A percentile compares a stretch with the other conserved stretches of the same genome.
These are phyloP conservation scores for Phymanthus crucifer DNA, from an alignment of 92 coral and sea anemone genomes.

Conservation along the genomic window DNA sequence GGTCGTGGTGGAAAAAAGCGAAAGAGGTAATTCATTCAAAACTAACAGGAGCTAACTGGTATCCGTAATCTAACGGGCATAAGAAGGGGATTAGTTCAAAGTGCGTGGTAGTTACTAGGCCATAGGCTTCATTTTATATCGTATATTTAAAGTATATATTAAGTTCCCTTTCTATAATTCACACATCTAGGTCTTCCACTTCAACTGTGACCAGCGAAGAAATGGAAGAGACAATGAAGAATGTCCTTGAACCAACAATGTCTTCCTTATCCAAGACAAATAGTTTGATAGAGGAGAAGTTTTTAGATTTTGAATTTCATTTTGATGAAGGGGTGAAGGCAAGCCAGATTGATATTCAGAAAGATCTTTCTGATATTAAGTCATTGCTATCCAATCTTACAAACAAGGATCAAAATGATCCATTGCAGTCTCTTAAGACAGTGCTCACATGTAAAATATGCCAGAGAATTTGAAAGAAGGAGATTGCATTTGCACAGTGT, in stretches of 20 bases:
- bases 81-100: too few relatives aligned
- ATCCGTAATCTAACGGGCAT: too few relatives aligned
- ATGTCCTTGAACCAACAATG: neutral
- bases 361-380: neutral
- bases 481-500: conserved; percentile 28
- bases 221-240: neutral
- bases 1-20: neutral
- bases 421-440: neutral
- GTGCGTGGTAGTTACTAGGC: too few relatives aligned
- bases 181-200: conserved; percentile 1
- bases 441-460: conserved; percentile 1
- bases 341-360: neutral
- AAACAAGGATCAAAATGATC: neutral
- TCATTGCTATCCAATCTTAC: neutral
- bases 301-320: neutral
- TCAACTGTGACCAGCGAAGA: neutral
- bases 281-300: neutral
- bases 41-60: neutral
- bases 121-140: too few relatives aligned
- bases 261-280: neutral
- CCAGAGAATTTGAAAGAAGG: conserved; percentile 10
- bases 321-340: neutral
- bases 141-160: neutral
- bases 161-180: neutral
- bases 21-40: neutral